Evolutionary conservation across 2,797 vertebrate genomes (phyloP), one percentile per base, ranked within the genome.

Genomic region (Enteromius unitaeniatus): DNA sequence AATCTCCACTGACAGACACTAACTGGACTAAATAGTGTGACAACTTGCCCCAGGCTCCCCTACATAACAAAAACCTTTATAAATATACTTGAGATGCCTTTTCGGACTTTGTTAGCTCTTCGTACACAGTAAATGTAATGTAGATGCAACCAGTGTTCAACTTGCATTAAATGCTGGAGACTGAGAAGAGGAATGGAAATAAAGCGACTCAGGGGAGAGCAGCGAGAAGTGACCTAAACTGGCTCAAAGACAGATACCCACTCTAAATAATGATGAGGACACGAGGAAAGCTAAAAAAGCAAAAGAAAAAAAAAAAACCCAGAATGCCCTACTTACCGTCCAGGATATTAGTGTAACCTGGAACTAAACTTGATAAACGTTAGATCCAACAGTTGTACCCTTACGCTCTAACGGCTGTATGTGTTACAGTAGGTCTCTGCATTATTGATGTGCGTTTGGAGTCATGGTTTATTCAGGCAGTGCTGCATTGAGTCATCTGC

Each of bases 201-300:
- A 49, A 72, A 84, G 51, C 8, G 76, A 81, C 74, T 78, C 28
- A 6, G n/a, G 53, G 74, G 79, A 53, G 64, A 58, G 14, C 19
- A 73, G 34, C 17, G 34, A 82, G 26, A 68, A 82, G 67, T 72
- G 78, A 79, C 51, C 78, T 82, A 28, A 85, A 84, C 77, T 81
- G 82, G 60, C 74, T 82, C 51, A 37, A 42, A 45, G 73, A 86
- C 68, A 84, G 73, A 84, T 40, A 84, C 40, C 19, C 78, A 74
- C 78, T 84, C 55, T 81, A 79, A 55, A 58, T 75, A 34, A 86
- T 67, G 70, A 60, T 83, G 45, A 81, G 81, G 78, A 86, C 60
- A 68, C n/a, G 1, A 53, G 53, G 23, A 11, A 42, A 26, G 19
- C 45, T 14, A 47, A 47, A 45, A 47, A n/a, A 31, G 37, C 37